Conservation (phyloP, 2,888 invertebrate species). For the Cryptus armator region DNA sequence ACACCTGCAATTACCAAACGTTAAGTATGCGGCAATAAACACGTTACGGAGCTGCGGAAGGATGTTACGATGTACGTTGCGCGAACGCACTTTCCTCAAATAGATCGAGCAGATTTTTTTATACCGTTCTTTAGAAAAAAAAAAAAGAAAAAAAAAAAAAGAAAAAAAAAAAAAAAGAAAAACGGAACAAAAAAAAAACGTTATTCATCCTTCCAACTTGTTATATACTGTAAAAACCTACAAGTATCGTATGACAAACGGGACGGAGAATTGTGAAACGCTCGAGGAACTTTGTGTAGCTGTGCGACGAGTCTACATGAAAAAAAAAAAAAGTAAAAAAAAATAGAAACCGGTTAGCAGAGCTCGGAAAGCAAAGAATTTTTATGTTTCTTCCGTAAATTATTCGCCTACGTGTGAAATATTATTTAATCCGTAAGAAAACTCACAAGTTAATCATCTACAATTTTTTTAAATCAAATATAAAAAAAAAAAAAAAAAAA, state of each 20-base stretch:
- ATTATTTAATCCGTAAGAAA: background rate
- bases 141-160: background rate
- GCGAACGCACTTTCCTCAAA: constrained; percentile 22
- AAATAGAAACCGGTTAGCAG: constrained; percentile 21
- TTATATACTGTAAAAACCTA: background rate
- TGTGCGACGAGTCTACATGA: constrained; percentile 3
- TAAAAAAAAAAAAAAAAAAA: background rate
- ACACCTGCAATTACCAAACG: constrained; percentile 41
- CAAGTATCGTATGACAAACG: constrained; percentile 42
- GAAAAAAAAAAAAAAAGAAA: background rate
- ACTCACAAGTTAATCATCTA: background rate
- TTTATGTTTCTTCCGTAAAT: background rate
- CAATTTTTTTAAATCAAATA: background rate
- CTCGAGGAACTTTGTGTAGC: constrained; percentile 18
- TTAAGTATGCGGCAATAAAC: constrained; percentile 30
- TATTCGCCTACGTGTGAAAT: background rate
- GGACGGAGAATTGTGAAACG: constrained; percentile 24
- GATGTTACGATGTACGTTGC: constrained; percentile 36
- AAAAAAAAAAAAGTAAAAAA: constrained; percentile 6
- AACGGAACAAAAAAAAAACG: background rate
- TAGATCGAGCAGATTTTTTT: background rate
- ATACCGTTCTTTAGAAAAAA: background rate
- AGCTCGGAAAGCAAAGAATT: constrained; percentile 7
- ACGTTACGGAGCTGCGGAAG: constrained; percentile 21
- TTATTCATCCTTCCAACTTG: background rate